Conservation (phyloP, 92 coral and sea anemone species). For the Hydrozoanthus gracilis region DNA sequence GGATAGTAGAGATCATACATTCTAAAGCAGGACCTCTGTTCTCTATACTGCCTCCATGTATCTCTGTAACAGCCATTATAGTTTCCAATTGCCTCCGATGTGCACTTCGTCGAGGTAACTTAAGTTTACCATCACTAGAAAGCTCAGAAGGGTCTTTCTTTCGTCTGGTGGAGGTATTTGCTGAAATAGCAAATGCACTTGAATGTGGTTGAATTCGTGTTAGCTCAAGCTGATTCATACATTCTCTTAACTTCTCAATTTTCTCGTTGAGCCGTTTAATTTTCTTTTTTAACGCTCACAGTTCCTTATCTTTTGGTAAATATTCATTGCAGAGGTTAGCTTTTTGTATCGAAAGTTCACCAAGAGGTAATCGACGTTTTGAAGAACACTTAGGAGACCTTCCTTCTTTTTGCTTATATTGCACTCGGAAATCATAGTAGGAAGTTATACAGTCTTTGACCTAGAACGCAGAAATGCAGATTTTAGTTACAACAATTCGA, state of each 20-base stretch:
- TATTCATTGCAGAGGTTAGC: constrained; percentile 61
- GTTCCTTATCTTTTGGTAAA: neutral
- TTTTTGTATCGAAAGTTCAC: constrained; percentile 63
- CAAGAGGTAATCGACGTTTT: constrained; percentile 62
- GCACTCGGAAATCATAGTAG: constrained; percentile 5
- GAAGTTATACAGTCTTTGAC: constrained; percentile 21
- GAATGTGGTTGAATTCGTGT: constrained; percentile 43
- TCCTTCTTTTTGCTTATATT: constrained; percentile 44
- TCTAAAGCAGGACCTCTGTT: constrained; percentile 42
- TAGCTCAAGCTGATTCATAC: constrained; percentile 30
- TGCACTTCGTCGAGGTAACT: constrained; percentile 62
- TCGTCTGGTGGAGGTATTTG: constrained; percentile 55
- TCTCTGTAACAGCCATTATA: constrained; percentile 59
- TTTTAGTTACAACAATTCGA: constrained; percentile 47
- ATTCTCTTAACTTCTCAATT: constrained; percentile 31
- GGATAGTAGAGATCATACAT: constrained; percentile 42
- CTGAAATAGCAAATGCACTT: constrained; percentile 23
- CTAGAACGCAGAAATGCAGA: constrained; percentile 24
- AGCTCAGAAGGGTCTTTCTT: constrained; percentile 63
- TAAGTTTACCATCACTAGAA: constrained; percentile 52
- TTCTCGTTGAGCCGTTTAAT: too few species aligned
- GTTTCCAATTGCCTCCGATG: constrained; percentile 65
- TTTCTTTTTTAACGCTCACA: constrained; percentile 39
- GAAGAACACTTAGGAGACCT: constrained; percentile 34
- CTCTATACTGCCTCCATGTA: constrained; percentile 68